Conservation (phyloP, 2,888 invertebrate species). For the Cremastinae sp. region DNA sequence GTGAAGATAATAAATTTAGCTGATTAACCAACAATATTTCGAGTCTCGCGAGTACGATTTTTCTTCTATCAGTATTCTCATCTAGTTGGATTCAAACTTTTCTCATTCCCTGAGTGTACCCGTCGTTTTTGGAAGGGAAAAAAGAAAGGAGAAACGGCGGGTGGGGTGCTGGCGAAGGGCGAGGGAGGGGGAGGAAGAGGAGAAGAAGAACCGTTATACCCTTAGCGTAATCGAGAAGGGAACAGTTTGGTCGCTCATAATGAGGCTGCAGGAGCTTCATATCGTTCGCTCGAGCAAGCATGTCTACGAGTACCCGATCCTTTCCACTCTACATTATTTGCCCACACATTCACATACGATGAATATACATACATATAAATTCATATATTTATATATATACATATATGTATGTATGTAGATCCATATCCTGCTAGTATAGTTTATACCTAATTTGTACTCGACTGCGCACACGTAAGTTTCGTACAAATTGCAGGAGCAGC, state of each 20-base stretch:
- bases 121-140: neutral
- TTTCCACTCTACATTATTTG: conserved; percentile 10
- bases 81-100: conserved; percentile 27
- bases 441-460: conserved; percentile 34
- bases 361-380: neutral
- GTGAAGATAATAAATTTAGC: neutral
- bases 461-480: conserved; percentile 45
- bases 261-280: conserved; percentile 32
- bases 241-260: conserved; percentile 40
- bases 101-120: conserved; percentile 12
- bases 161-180: too few relatives aligned
- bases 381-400: too few relatives aligned
- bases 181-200: neutral
- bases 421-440: conserved; percentile 10
- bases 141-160: too few relatives aligned
- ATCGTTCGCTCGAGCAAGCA: neutral
- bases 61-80: conserved; percentile 31
- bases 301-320: neutral
- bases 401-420: neutral
- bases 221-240: conserved; percentile 17
- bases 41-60: neutral
- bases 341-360: neutral
- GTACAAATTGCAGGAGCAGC: conserved; percentile 50
- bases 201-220: conserved; percentile 33
- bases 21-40: neutral